Percentiles rank a stretch among this genome's conserved stretches.
phyloP scores from a whole-genome alignment of 2,888 invertebrate species.

The Tryphoninae sp. region DNA sequence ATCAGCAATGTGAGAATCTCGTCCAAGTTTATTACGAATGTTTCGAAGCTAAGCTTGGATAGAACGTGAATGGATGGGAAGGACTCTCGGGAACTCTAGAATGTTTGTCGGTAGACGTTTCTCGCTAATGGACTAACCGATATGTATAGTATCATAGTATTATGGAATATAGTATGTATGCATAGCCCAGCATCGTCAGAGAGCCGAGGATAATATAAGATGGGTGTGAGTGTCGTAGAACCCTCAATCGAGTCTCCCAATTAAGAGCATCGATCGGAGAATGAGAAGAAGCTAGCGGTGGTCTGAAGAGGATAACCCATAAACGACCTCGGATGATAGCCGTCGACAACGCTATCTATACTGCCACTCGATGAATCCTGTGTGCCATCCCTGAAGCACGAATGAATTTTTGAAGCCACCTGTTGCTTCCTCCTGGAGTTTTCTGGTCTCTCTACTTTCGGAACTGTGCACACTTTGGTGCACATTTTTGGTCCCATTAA shows the following conservation, averaged over 20 bases:
- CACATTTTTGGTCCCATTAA: neutral
- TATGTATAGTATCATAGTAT: slow-evolving; percentile 10
- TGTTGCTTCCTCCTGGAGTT: slow-evolving; percentile 65
- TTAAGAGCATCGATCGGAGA: slow-evolving; percentile 67
- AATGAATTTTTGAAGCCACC: slow-evolving; percentile 74
- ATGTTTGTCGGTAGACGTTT: slow-evolving; percentile 42
- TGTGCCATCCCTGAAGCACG: slow-evolving; percentile 34
- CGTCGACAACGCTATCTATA: slow-evolving; percentile 9
- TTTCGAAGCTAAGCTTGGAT: neutral
- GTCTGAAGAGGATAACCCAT: slow-evolving; percentile 57
- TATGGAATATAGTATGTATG: slow-evolving; percentile 9
- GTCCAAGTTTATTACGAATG: neutral
- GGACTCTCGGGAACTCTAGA: slow-evolving; percentile 18
- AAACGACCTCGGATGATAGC: slow-evolving; percentile 28
- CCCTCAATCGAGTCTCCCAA: slow-evolving; percentile 59
- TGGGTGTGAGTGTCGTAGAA: neutral
- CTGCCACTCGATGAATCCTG: slow-evolving; percentile 46
- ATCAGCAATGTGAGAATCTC: neutral
- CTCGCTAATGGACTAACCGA: slow-evolving; percentile 45
- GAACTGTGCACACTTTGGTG: neutral
- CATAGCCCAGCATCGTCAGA: neutral
- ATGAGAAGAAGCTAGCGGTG: slow-evolving; percentile 64
- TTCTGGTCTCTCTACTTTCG: neutral
- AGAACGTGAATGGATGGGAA: neutral
- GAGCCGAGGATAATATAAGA: slow-evolving; percentile 8